Conservation (phyloP, 2,888 invertebrate species). For the Acleris sparsana region DNA sequence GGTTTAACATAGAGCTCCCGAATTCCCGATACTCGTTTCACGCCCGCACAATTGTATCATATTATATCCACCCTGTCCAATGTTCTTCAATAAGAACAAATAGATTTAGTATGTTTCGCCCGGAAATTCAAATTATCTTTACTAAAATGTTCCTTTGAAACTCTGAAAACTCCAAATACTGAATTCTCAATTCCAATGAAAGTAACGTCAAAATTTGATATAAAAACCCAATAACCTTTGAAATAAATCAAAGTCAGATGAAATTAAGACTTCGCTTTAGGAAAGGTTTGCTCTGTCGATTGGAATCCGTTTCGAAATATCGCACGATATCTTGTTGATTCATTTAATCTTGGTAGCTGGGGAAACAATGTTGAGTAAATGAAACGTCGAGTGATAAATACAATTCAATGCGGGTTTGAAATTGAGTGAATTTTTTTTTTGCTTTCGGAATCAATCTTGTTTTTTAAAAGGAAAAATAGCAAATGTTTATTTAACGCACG, state of each 20-base stretch:
- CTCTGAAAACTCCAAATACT: no score
- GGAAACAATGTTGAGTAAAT: conserved; percentile 17
- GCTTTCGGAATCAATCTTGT: neutral
- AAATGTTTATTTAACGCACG: neutral
- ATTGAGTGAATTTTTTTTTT: neutral
- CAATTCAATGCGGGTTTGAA: conserved; percentile 18
- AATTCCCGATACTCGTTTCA: no score
- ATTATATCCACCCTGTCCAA: no score
- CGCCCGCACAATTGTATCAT: no score
- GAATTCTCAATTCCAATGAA: no score
- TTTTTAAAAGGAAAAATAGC: neutral
- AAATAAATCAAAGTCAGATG: conserved; percentile 30
- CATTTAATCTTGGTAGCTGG: conserved; percentile 21
- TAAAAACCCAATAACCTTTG: conserved; percentile 20
- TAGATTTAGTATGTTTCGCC: no score
- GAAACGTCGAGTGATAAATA: conserved; percentile 23
- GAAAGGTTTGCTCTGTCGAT: conserved; percentile 24
- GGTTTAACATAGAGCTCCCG: no score
- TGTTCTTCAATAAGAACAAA: no score
- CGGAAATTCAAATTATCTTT: no score
- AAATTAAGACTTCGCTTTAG: conserved; percentile 24
- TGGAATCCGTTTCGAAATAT: conserved; percentile 28
- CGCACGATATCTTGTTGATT: conserved; percentile 28
- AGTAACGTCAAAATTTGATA: neutral
- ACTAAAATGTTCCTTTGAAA: no score